Conservation (phyloP, 2,888 invertebrate genomes). For the Argyra leucocephala region DNA sequence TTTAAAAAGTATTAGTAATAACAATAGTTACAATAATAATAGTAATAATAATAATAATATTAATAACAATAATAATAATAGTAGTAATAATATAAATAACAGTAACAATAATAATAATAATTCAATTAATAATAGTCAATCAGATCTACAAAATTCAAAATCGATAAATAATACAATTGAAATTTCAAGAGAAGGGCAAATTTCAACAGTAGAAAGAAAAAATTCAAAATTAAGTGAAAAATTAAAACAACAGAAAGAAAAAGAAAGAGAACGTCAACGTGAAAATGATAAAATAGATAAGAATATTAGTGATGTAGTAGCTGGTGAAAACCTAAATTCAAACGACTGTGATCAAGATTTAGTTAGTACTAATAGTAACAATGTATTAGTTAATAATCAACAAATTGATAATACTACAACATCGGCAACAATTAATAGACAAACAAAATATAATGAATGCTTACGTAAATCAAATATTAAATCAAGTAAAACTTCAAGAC, state of each 20-base stretch:
- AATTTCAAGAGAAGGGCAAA: neutral
- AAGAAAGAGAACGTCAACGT: neutral
- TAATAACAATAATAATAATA: slow-evolving; percentile 32
- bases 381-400: neutral
- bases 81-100: slow-evolving; percentile 26
- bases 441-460: neutral
- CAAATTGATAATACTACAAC: neutral
- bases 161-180: neutral
- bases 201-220: neutral
- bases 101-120: slow-evolving; percentile 14
- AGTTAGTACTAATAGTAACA: slow-evolving; percentile 22
- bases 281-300: neutral
- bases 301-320: neutral
- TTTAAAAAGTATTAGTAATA: slow-evolving; percentile 34
- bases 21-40: slow-evolving; percentile 26
- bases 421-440: neutral
- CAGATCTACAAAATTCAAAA: neutral
- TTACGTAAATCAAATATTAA: neutral
- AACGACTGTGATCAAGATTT: slow-evolving; percentile 29
- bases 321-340: slow-evolving; percentile 14
- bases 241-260: neutral
- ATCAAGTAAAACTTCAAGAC: neutral
- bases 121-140: slow-evolving; percentile 23
- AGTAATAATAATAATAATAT: slow-evolving; percentile 12
- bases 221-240: neutral